Base-by-base conservation (phyloP, 2,888 invertebrate genomes). In the Dolomedes plantarius region DNA sequence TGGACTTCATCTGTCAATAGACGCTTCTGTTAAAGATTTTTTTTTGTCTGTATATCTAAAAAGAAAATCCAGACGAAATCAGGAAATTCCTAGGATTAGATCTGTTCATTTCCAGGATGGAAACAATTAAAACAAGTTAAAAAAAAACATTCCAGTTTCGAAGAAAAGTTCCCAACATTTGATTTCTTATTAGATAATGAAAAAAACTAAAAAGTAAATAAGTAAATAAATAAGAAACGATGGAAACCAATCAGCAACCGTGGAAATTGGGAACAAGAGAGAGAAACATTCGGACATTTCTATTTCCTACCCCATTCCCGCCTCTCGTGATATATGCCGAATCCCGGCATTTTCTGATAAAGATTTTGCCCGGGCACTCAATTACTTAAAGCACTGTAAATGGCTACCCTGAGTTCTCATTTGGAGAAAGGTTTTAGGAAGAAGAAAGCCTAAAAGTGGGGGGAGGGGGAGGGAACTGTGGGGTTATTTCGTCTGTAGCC, bases 321-420 rank as follows among this genome's bases (percentile, higher is more conserved):
- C 56, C 56, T 23, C 23, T 11, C 23, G 56, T 56, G 56, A 56
- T 56, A 56, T 56, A 56, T 56, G 56, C 56, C 56, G 56, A 56
- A 56, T 19, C 56, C 23, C 23, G 56, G 5, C 7, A 16, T 56
- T 46, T 56, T 56, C 56, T 23, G 56, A 56, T 56, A 56, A 56
- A 56, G 56, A 56, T 56, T 56, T 56, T 56, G 56, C 56, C 56
- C 56, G 56, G 56, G 81, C 62, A 75, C 75, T 82, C 81, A 82
- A 75, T 82, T 82, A 82, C 81, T 82, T 82, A 75, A 82, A 75
- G 75, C 81, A 41, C 81, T 75, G 81, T 71, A 82, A 82, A 82
- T 73, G 81, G 75, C 81, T 75, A 75, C 75, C 31, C 69, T 28
- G 68, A 69, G 56, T 27, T 67, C 81, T 82, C 81, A 82, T 82